Base-by-base conservation (phyloP, 1,140 invertebrate species). In the Panulirus ornatus region DNA sequence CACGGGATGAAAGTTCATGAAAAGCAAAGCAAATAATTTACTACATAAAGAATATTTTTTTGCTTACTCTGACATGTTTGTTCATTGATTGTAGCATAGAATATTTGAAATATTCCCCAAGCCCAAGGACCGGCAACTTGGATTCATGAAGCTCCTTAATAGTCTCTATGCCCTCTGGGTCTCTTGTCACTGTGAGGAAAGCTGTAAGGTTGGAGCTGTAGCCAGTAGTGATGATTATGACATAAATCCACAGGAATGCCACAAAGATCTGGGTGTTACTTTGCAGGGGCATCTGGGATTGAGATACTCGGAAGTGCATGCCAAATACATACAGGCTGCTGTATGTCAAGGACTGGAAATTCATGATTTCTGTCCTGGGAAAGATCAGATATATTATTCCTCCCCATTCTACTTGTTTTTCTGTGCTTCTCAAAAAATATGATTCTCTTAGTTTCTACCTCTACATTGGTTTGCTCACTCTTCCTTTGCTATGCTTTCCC, bases 121-220 rank as follows among this genome's bases (percentile, higher is more conserved):
- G 30, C 3, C 82, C 58, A 22, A 66, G 2, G 0, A 84, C 82
- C 1, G 34, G 6, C 2, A 70, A 14, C 30, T 84, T 66, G 0
- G 58, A 22, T 27, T 84, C 82, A 19, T 84, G 63, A 3, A 84
- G 82, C 38, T 73, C 63, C 58, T 44, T 66, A 63, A 84, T 63
- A 0, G 82, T 84, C 82, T 84, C 38, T 2, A 84, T 14, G 19
- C 58, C 22, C 0, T 2, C 0, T 42, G 82, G 82, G n/a, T 44
- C 22, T n/a, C 66, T 66, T 19, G 3, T 42, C n/a, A 84, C 40
- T 0, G 82, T 84, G 34, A 84, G 82, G 82, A 84, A 84, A 36
- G 82, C 82, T 14, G 82, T 84, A 27, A 84, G 66, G 38, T 84
- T 66, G 63, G 30, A 70, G 22, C 58, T 70, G 63, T 84, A 84